A percentile compares a stretch with the other conserved stretches of the same genome.
phyloP scores from a whole-genome alignment of 2,797 vertebrate genomes.

The Hybognathus amarus region DNA sequence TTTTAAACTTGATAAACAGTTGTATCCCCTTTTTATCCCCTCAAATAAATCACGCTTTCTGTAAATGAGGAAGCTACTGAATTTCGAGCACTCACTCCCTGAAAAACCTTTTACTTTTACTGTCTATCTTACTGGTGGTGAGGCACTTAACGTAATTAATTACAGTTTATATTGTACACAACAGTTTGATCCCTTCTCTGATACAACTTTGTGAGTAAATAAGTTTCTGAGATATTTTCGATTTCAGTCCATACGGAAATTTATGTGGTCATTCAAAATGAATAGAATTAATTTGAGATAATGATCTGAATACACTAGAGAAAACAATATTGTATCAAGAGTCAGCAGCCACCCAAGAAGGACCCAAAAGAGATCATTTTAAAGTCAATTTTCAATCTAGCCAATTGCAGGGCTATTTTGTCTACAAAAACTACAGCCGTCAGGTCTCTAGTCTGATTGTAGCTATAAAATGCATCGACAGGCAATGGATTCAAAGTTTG shows the following conservation, averaged over 20 bases:
- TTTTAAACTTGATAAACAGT: too few relatives aligned
- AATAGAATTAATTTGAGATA: conserved; percentile 37
- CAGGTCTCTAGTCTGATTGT: conserved; percentile 37
- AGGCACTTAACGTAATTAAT: conserved; percentile 8
- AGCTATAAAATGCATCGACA: conserved; percentile 53
- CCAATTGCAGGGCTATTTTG: conserved; percentile 22
- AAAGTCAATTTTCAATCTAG: conserved; percentile 30
- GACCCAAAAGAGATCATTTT: conserved; percentile 14
- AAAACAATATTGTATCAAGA: conserved; percentile 25
- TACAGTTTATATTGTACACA: not conserved
- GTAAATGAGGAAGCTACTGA: not conserved
- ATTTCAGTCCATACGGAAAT: not conserved
- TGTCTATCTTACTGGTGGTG: not conserved
- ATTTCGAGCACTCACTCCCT: conserved; percentile 1
- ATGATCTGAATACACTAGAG: conserved; percentile 24
- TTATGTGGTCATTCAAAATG: conserved; percentile 14
- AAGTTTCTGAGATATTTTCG: not conserved
- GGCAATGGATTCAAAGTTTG: conserved; percentile 51
- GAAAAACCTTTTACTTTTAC: conserved; percentile 15
- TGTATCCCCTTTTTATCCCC: not conserved
- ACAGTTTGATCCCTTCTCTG: conserved; percentile 30
- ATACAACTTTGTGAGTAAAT: conserved; percentile 24
- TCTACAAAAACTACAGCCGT: conserved; percentile 35
- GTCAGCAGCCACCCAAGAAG: conserved; percentile 36
- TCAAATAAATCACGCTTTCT: conserved; percentile 8